These are phyloP conservation scores for Lepidostoma basale DNA, from an alignment of 1,140 invertebrate genomes.

Conservation along the genomic window DNA sequence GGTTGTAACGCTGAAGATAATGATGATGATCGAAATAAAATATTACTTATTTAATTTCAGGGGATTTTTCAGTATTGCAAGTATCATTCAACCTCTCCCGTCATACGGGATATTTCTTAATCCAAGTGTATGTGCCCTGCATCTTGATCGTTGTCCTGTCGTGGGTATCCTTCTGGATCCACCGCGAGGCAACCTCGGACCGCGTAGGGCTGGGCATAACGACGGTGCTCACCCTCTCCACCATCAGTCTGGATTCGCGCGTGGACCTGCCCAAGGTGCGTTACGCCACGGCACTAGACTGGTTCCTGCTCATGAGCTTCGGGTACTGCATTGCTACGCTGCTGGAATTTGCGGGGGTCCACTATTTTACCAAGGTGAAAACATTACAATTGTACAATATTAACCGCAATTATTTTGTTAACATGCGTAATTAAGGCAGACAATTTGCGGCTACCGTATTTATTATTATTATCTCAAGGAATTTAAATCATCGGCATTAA, in stretches of 20 bases:
- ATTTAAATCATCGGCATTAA: too few species aligned
- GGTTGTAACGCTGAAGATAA: too few species aligned
- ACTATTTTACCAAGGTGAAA: constrained; percentile 89
- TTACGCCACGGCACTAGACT: constrained; percentile 90
- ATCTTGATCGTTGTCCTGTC: constrained; percentile 92
- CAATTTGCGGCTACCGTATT: too few species aligned
- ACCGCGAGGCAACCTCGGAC: constrained; percentile 86
- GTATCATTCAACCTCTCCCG: constrained; percentile 91
- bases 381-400: neutral
- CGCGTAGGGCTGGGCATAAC: constrained; percentile 80
- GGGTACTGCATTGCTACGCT: constrained; percentile 92
- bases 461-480: too few species aligned
- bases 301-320: constrained; percentile 93
- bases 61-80: constrained; percentile 87
- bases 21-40: too few species aligned
- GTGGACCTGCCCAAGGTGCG: constrained; percentile 91
- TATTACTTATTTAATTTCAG: constrained; percentile 54
- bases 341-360: constrained; percentile 91
- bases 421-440: too few species aligned
- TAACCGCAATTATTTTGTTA: neutral
- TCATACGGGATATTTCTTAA: constrained; percentile 91
- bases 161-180: constrained; percentile 98
- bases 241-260: constrained; percentile 88
- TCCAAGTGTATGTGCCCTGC: constrained; percentile 94
- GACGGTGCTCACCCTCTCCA: constrained; percentile 88